These are phyloP conservation scores for Papilio elwesi DNA, from an alignment of 2,888 invertebrate species.

Conservation along the genomic window DNA sequence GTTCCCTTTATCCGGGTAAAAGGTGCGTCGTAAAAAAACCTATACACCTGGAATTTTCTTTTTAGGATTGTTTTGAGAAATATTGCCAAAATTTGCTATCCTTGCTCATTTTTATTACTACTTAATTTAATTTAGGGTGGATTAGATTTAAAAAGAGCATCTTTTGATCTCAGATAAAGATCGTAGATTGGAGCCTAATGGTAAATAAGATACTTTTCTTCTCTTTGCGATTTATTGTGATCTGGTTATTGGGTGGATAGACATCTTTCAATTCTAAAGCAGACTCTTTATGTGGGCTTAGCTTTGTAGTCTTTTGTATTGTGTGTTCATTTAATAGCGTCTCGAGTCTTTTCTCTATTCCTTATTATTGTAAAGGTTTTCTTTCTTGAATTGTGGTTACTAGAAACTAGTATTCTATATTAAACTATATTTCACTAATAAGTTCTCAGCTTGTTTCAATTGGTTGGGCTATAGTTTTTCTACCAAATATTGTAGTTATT, in stretches of 20 bases:
- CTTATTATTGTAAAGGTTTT: not conserved
- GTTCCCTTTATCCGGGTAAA: slow-evolving; percentile 26
- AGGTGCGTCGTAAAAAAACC: slow-evolving; percentile 24
- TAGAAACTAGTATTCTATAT: too few relatives aligned
- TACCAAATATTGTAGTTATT: too few relatives aligned
- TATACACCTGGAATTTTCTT: slow-evolving; percentile 15
- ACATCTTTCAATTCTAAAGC: slow-evolving; percentile 4
- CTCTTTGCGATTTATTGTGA: slow-evolving; percentile 19
- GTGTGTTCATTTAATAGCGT: slow-evolving; percentile 24
- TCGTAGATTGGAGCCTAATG: too few relatives aligned
- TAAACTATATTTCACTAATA: too few relatives aligned
- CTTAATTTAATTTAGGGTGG: not conserved
- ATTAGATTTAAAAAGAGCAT: too few relatives aligned
- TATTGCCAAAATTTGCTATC: slow-evolving; percentile 12
- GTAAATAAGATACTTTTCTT: not conserved
- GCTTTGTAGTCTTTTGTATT: slow-evolving; percentile 24
- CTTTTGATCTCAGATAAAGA: too few relatives aligned
- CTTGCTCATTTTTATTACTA: not conserved
- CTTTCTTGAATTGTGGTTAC: too few relatives aligned
- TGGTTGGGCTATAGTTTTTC: not conserved
- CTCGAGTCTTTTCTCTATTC: slow-evolving; percentile 4
- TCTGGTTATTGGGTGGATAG: not conserved
- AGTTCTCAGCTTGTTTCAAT: not conserved
- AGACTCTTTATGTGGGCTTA: slow-evolving; percentile 14
- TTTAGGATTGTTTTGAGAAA: slow-evolving; percentile 7